Evolutionary conservation across 2,888 invertebrate species (phyloP).

Genomic region (Xestia sexstrigata): DNA sequence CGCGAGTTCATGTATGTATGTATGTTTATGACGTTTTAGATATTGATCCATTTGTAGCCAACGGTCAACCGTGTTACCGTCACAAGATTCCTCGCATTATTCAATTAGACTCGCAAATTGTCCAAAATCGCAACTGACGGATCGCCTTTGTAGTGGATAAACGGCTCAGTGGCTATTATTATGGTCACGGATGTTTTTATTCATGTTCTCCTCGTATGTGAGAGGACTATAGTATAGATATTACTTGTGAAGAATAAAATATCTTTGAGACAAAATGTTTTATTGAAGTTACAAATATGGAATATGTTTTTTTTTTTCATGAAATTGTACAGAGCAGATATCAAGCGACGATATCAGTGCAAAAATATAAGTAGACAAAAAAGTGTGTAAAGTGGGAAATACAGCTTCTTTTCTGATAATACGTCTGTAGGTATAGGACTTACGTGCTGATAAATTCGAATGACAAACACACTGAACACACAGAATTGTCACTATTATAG

Average conservation of each 20-base stretch:
- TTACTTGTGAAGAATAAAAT: neutral
- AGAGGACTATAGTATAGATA: conserved; percentile 29
- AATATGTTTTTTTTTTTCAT: neutral
- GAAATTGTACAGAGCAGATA: neutral
- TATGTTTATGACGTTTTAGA: conserved; percentile 5
- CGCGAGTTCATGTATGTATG: neutral
- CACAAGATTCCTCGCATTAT: conserved; percentile 71
- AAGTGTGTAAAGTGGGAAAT: conserved; percentile 6
- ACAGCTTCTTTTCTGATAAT: neutral
- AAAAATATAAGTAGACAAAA: neutral
- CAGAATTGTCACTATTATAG: conserved; percentile 6
- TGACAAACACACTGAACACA: conserved; percentile 16
- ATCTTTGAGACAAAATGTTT: conserved; percentile 1
- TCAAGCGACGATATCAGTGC: neutral
- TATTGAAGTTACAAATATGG: neutral
- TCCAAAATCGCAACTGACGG: conserved; percentile 74
- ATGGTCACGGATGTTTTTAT: conserved; percentile 60
- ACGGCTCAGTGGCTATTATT: conserved; percentile 50
- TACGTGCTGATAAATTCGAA: conserved; percentile 29
- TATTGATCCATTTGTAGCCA: conserved; percentile 21
- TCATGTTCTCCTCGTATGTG: conserved; percentile 28
- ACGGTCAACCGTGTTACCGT: conserved; percentile 41
- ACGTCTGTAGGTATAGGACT: neutral
- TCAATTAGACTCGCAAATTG: conserved; percentile 77
- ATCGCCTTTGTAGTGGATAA: conserved; percentile 75